phyloP scores from a whole-genome alignment of 2,888 invertebrate species.

The Rotaria socialis region DNA sequence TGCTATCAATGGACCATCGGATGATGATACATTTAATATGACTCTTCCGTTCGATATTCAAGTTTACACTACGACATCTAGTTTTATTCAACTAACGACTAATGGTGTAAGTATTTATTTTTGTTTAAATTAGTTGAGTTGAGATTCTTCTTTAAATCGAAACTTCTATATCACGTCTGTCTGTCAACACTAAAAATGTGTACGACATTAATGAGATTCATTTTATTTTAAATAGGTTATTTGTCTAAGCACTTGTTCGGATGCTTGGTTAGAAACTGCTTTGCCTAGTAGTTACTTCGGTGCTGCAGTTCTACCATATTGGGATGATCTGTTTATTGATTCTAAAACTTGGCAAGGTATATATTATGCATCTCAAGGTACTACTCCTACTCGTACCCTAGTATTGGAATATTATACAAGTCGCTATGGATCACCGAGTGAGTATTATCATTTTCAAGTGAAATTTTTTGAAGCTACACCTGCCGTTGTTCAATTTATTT shows the following conservation, averaged over 20 bases:
- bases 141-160: not conserved
- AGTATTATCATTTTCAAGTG: slow-evolving; percentile 2
- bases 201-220: no score
- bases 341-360: not conserved
- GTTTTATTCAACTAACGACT: not conserved
- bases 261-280: not conserved
- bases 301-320: not conserved
- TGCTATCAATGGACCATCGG: not conserved
- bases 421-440: not conserved
- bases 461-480: not conserved
- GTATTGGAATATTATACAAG: not conserved
- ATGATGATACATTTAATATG: not conserved
- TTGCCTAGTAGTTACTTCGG: not conserved
- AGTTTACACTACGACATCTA: not conserved
- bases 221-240: not conserved
- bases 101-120: not conserved
- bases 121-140: not conserved
- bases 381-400: not conserved
- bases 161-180: no score
- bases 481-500: not conserved
- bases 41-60: not conserved
- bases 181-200: no score
- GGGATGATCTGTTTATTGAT: not conserved
- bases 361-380: not conserved
- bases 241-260: not conserved